Percentiles rank a stretch among this genome's conserved stretches.
Evolutionary conservation across 2,113 vertebrate species (phyloP).

Genomic region (Eptesicus fuscus): DNA sequence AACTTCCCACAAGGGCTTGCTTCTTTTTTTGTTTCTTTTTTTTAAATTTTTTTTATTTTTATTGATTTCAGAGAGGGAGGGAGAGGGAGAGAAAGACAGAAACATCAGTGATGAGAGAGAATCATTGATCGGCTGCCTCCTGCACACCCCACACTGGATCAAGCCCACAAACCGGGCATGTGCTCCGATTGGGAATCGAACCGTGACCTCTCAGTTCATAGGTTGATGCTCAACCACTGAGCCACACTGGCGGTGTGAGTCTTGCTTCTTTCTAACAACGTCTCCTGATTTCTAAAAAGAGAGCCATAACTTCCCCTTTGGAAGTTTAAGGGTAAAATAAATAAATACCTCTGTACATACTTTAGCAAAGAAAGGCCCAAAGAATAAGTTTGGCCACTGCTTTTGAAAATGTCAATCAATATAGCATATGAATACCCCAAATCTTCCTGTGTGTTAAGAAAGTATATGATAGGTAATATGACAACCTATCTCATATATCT

Average conservation of each 20-base stretch:
- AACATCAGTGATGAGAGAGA: too few relatives aligned
- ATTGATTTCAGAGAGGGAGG: too few relatives aligned
- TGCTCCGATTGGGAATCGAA: too few relatives aligned
- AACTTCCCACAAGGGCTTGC: not conserved
- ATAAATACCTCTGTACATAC: not conserved
- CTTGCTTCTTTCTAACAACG: not conserved
- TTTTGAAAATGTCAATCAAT: slow-evolving; percentile 6
- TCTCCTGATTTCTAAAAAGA: not conserved
- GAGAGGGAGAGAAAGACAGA: too few relatives aligned
- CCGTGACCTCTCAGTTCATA: too few relatives aligned
- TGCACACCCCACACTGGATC: too few relatives aligned
- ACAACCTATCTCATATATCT: not conserved
- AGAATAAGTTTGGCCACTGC: not conserved
- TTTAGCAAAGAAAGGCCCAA: not conserved
- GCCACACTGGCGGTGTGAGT: not conserved
- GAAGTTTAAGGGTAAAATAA: slow-evolving; percentile 14
- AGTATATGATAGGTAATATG: not conserved
- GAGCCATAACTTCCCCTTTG: not conserved
- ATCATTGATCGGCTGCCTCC: too few relatives aligned
- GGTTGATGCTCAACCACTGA: too few relatives aligned
- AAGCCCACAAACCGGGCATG: too few relatives aligned
- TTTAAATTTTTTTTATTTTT: too few relatives aligned
- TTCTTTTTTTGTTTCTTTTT: not conserved
- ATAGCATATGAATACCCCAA: not conserved
- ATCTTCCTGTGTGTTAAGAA: not conserved